Evolutionary conservation across 1,140 invertebrate genomes (phyloP).

Genomic region (Aphaenogaster rudis): DNA sequence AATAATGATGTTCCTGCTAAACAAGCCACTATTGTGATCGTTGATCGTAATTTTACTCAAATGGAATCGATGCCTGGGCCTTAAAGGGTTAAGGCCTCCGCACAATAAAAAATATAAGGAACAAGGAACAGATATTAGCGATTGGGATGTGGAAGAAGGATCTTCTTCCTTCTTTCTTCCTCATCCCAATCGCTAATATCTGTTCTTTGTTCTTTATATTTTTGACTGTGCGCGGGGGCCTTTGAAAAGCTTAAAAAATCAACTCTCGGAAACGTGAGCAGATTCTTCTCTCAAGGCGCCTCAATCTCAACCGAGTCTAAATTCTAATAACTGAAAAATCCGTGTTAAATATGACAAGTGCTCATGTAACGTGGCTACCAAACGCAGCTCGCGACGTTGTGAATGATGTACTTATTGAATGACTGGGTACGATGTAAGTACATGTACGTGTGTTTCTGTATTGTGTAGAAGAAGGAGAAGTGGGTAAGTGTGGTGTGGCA

Average conservation of each 20-base stretch:
- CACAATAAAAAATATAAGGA: too few relatives aligned
- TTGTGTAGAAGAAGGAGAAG: background rate
- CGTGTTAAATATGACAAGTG: background rate
- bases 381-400: background rate
- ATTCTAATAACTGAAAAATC: background rate
- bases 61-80: too few relatives aligned
- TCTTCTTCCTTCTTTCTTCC: too few relatives aligned
- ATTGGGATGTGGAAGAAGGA: too few relatives aligned
- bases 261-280: background rate
- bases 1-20: too few relatives aligned
- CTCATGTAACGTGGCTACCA: background rate
- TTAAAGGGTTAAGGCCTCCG: too few relatives aligned
- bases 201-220: too few relatives aligned
- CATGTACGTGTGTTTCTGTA: background rate
- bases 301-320: background rate
- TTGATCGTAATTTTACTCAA: too few relatives aligned
- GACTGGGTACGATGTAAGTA: background rate
- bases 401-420: background rate
- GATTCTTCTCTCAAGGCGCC: background rate
- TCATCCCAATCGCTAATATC: too few relatives aligned
- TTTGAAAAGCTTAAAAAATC: background rate
- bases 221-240: too few relatives aligned
- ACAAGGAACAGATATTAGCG: too few relatives aligned
- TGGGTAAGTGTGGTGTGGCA: conserved; percentile 49
- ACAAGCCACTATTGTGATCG: too few relatives aligned